Conservation (phyloP, 2,888 invertebrate species). For the Lasioglossum pauxillum region DNA sequence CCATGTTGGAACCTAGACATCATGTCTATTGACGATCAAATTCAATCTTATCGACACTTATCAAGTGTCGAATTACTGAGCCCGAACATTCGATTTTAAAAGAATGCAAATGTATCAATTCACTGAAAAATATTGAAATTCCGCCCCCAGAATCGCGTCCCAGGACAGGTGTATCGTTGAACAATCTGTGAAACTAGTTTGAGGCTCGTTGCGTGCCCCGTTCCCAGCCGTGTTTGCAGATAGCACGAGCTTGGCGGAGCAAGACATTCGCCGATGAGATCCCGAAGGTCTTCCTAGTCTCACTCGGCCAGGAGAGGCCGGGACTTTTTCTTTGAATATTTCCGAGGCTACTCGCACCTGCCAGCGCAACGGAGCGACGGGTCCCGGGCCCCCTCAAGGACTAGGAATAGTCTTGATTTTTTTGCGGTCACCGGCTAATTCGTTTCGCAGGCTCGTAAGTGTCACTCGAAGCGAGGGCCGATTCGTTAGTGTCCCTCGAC, state of each 20-base stretch:
- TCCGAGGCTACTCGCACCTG: conserved; percentile 72
- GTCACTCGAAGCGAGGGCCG: conserved; percentile 73
- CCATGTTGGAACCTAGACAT: not conserved
- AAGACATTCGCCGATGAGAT: conserved; percentile 43
- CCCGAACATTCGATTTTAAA: not conserved
- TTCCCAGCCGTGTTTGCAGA: conserved; percentile 65
- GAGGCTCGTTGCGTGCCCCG: conserved; percentile 67
- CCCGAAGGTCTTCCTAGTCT: conserved; percentile 54
- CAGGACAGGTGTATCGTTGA: conserved; percentile 75
- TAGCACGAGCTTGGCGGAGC: conserved; percentile 51
- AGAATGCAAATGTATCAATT: no score
- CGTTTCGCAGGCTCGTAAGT: conserved; percentile 74
- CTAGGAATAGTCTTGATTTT: conserved; percentile 76
- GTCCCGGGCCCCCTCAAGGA: conserved; percentile 65
- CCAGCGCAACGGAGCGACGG: conserved; percentile 57
- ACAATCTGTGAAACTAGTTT: conserved; percentile 66
- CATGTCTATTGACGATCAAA: not conserved
- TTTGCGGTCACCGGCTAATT: conserved; percentile 73
- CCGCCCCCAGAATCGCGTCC: not conserved
- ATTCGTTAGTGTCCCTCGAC: conserved; percentile 55
- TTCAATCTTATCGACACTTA: no score
- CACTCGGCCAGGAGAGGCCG: conserved; percentile 1
- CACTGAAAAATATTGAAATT: not conserved
- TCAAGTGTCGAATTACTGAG: no score
- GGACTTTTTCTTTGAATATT: conserved; percentile 71